Conservation (phyloP, 2,797 vertebrate species). For the Tenualosa thibaudeaui region DNA sequence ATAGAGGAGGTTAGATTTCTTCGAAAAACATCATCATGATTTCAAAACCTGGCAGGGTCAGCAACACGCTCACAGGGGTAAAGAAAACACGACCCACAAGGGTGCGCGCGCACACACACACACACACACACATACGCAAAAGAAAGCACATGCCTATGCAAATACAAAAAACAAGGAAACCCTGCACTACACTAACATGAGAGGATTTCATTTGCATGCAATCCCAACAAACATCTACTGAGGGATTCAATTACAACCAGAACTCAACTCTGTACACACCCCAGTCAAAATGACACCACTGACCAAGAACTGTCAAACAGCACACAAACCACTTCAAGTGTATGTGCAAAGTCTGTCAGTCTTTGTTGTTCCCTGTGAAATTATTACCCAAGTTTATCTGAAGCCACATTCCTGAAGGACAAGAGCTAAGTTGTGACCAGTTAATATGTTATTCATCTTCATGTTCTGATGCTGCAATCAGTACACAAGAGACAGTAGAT, state of each 20-base stretch:
- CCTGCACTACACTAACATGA: not conserved
- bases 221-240: not conserved
- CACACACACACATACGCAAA: not conserved
- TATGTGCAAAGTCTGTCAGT: too few relatives aligned
- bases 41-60: not conserved
- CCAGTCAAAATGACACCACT: not conserved
- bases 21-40: not conserved
- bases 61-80: not conserved
- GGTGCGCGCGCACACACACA: not conserved
- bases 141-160: not conserved
- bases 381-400: not conserved
- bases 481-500: not conserved
- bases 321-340: not conserved
- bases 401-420: not conserved
- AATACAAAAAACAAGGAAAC: not conserved
- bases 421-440: not conserved
- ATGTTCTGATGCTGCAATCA: not conserved
- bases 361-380: not conserved
- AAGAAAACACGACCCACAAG: not conserved
- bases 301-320: not conserved
- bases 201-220: slow-evolving; percentile 20
- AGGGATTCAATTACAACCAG: not conserved
- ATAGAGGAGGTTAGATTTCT: not conserved
- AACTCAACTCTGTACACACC: not conserved
- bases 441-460: not conserved